Base-by-base conservation (phyloP, 2,888 invertebrate species). In the Chironomus tentans region DNA sequence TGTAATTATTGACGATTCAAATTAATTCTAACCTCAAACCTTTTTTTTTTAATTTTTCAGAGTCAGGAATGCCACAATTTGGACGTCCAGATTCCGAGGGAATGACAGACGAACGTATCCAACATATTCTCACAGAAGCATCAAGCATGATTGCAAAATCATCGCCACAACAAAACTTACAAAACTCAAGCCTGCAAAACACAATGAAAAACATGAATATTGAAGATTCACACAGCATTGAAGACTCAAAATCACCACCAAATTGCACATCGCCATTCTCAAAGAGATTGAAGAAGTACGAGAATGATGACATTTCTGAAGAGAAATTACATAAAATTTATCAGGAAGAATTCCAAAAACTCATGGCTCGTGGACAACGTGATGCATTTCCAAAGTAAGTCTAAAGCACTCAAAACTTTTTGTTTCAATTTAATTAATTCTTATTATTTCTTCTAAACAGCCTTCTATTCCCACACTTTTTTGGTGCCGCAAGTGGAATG, bases 261-360 rank as follows among this genome's bases (percentile, higher is more conserved):
- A 90, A 91, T 79, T 94, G 93, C 82, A 89, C 89, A 18, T 94
- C 94, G 73, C 94, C 94, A 2, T 92, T 92, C 82, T 91, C 91
- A 77, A 89, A 89, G 85, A 87, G 92, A 82, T 85, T 93, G 82
- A 91, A 93, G 82, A 93, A 94, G 81, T 94, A 94, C 85, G 93
- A 94, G 84, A 94, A 94, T 84, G 95, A 93, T 84, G 97, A 97
- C 86, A 93, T 97, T 85, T 93, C 97, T 56, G 97, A 97, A 82
- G 98, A 98, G 82, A 96, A 97, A 84, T 95, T 97, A 80, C 92
- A 93, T 62, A 89, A 95, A 81, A 94, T 97, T 81, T 97, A 97
- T 82, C 96, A 97, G 81, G 96, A 97, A 82, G 97, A 98, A 82
- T 86, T 97, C 78, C 92, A 94, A 77, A 97, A 97, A 82, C 88